Conservation (phyloP, 2,113 vertebrate species). For the Dicaeum eximium region DNA sequence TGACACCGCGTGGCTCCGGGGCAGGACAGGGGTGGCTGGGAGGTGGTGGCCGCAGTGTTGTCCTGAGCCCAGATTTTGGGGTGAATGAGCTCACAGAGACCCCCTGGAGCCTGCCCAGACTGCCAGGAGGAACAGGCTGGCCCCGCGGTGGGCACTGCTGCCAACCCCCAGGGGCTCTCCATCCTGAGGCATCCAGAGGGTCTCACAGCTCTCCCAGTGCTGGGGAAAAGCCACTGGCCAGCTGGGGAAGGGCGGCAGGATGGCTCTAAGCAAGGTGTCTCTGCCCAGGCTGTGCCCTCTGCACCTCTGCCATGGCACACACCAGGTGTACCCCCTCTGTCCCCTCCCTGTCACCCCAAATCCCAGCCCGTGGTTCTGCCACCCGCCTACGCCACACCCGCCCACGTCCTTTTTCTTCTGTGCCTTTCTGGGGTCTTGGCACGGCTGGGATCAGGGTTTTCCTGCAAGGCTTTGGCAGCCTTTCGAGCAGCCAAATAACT, state of each 20-base stretch:
- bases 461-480: background rate
- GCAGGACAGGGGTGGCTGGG: rapidly evolving
- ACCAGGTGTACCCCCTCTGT: rapidly evolving
- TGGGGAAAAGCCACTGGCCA: rapidly evolving
- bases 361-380: rapidly evolving
- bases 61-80: background rate
- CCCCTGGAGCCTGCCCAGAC: rapidly evolving
- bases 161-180: rapidly evolving
- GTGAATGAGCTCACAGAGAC: rapidly evolving
- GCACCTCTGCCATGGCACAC: rapidly evolving
- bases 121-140: background rate
- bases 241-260: rapidly evolving
- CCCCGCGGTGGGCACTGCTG: rapidly evolving
- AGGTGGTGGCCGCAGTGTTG: rapidly evolving
- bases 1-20: rapidly evolving
- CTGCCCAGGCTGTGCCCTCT: background rate
- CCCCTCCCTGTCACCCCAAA: background rate
- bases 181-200: background rate
- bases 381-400: rapidly evolving
- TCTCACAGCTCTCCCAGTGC: background rate
- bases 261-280: background rate
- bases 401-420: rapidly evolving
- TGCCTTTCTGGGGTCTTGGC: background rate
- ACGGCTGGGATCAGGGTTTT: background rate
- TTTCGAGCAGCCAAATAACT: background rate